Evolutionary conservation across 2,797 vertebrate genomes (phyloP), one percentile per base, ranked within the genome.

Genomic region (Dryobates pubescens): DNA sequence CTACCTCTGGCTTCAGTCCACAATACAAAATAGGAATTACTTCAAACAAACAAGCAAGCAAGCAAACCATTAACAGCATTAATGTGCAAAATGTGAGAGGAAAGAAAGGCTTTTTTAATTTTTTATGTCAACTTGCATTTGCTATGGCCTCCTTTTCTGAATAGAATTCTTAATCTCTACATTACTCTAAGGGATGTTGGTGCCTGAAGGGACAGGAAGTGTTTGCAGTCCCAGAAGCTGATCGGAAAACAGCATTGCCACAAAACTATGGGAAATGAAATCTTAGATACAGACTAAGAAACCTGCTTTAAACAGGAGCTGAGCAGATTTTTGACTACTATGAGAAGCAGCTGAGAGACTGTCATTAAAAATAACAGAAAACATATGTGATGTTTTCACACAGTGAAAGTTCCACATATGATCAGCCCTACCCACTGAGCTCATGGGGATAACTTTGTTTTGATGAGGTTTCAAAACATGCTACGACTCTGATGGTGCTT

Each of bases 311-410:
- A 83, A 86, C 80, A 83, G 82, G 70, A 93, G 84, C 45, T 87
- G 72, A n/a, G 58, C 54, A 38, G 36, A 74, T 65, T 86, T 90
- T 80, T 92, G 17, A 64, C 57, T 82, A 27, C 30, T 51, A 71
- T 17, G 41, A 93, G 82, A 89, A 87, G 47, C 72, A 89, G 69
- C 72, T 87, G 75, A 92, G 78, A 92, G 65, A 63, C n/a, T 87
- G 69, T 43, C 56, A 93, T 93, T 94, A 94, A 90, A 95, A 94
- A 88, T 74, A 89, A 94, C 51, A 80, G 51, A 63, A 94, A 95
- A 80, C 82, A 90, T 80, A 90, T 78, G 84, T 34, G 32, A 56
- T 77, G 11, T 15, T 93, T 80, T 87, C 84, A 87, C 18, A 71
- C 32, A 68, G 54, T 78, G 20, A 45, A 82, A 86, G 64, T 88